Base-by-base conservation (phyloP, 2,888 invertebrate species). In the Melangyna quadrimaculata region DNA sequence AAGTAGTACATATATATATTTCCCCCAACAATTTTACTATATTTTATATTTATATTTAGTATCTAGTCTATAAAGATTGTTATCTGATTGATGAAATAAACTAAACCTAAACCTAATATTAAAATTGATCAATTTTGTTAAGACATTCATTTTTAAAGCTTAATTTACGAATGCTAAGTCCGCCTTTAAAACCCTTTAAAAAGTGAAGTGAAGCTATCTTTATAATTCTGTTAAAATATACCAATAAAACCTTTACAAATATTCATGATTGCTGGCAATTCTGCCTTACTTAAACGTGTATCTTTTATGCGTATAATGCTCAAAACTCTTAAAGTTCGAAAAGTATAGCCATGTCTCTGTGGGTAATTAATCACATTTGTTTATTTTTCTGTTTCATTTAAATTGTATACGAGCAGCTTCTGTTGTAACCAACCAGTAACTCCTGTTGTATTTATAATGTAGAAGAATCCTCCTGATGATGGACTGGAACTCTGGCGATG, bases 321-420 rank as follows among this genome's bases (percentile, higher is more conserved):
- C 29, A 32, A 10, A 57, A 70, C 55, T 37, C 35, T 17, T 22
- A n/a, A 17, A 24, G 35, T 51, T 51, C 12, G 19, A 51, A 65
- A 51, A 67, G n/a, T 17, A 24, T 27, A 51, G 24, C 45, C 17
- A 55, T n/a, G n/a, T 43, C 61, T 53, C 67, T 45, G 61, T 63
- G 78, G 78, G 63, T 86, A 81, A 86, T 86, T 81, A 86, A 86
- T 86, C 77, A 78, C 81, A 81, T 86, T 81, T 86, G 81, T 86
- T 77, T 77, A 65, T 70, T 86, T 73, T 78, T 81, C 75, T 37
- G 77, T 77, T 80, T 78, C 81, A 81, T 81, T 86, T 86, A 81
- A 86, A 70, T 72, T 77, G 81, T 73, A n/a, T n/a, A 80, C 51
- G 51, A 51, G 51, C 4, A 51, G 81, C 77, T 65, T 61, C 27